Percentiles rank a stretch among this genome's conserved stretches.
These are phyloP conservation scores for Arremon aurantiirostris DNA, from an alignment of 2,797 vertebrate genomes.

Conservation along the genomic window DNA sequence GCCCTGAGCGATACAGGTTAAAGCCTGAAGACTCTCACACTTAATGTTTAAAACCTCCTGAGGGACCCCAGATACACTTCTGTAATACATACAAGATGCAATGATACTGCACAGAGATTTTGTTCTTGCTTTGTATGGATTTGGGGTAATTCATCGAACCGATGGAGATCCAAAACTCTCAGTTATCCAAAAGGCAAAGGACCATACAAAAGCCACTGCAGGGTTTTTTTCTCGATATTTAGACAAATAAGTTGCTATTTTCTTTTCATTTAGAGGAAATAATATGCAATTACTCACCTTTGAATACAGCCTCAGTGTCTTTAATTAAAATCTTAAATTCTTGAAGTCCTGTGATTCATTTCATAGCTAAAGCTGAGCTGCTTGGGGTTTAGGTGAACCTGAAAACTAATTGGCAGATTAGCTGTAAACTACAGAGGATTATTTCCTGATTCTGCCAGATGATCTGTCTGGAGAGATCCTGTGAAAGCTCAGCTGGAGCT, in stretches of 20 bases:
- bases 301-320: not conserved
- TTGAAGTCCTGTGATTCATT: not conserved
- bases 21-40: not conserved
- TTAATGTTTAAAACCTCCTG: not conserved
- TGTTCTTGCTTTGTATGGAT: not conserved
- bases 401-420: constrained; percentile 52
- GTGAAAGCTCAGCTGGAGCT: constrained; percentile 26
- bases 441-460: constrained; percentile 37
- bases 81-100: not conserved
- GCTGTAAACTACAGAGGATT: constrained; percentile 28
- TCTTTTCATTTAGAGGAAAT: not conserved
- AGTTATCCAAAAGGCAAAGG: not conserved
- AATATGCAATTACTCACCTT: not conserved
- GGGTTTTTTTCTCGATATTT: not conserved
- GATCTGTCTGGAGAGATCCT: constrained; percentile 28
- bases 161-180: not conserved
- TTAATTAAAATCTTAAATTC: constrained; percentile 36
- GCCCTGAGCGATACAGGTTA: not conserved
- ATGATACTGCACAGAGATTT: not conserved
- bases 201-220: not conserved
- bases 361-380: constrained; percentile 3
- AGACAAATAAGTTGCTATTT: not conserved
- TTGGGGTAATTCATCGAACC: not conserved
- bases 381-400: constrained; percentile 28
- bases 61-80: not conserved